These are phyloP conservation scores for Pseudomyrmex cubaensis DNA, from an alignment of 1,140 invertebrate genomes.

Conservation along the genomic window DNA sequence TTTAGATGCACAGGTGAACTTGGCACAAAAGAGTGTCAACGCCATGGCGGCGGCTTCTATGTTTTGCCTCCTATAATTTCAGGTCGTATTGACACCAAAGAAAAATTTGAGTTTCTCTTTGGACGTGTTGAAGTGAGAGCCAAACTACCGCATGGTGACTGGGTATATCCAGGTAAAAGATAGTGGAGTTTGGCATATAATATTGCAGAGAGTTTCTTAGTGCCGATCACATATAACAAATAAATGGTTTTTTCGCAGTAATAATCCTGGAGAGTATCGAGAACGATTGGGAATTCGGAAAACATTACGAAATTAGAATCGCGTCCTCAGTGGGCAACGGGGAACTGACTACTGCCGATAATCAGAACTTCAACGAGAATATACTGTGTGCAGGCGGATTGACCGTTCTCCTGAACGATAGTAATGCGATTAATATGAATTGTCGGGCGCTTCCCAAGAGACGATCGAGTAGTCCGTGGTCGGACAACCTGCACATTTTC, in stretches of 20 bases:
- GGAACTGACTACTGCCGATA: slow-evolving; percentile 48
- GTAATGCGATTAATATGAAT: not conserved
- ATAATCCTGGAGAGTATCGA: slow-evolving; percentile 45
- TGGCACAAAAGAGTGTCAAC: slow-evolving; percentile 83
- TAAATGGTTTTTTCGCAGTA: slow-evolving; percentile 40
- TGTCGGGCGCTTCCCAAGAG: slow-evolving; percentile 26
- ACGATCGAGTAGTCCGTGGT: slow-evolving; percentile 83
- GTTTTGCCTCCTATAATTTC: slow-evolving; percentile 90
- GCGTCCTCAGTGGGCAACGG: slow-evolving; percentile 77
- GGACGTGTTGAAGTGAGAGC: slow-evolving; percentile 88
- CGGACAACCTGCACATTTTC: slow-evolving; percentile 88
- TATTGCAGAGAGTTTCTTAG: not conserved
- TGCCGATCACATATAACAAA: not conserved
- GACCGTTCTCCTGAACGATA: no score
- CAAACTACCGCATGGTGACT: slow-evolving; percentile 89
- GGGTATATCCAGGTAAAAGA: slow-evolving; percentile 88
- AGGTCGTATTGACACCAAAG: slow-evolving; percentile 88
- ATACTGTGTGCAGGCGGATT: slow-evolving; percentile 74
- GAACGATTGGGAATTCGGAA: not conserved
- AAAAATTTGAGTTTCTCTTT: slow-evolving; percentile 86
- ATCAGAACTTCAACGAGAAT: slow-evolving; percentile 72
- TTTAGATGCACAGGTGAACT: slow-evolving; percentile 87
- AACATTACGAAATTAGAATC: slow-evolving; percentile 70
- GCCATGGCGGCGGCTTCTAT: slow-evolving; percentile 82
- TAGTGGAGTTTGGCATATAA: not conserved